Percentiles rank a stretch among this genome's conserved stretches.
Evolutionary conservation across 2,797 vertebrate species (phyloP).

Genomic region (Notamacropus eugenii): DNA sequence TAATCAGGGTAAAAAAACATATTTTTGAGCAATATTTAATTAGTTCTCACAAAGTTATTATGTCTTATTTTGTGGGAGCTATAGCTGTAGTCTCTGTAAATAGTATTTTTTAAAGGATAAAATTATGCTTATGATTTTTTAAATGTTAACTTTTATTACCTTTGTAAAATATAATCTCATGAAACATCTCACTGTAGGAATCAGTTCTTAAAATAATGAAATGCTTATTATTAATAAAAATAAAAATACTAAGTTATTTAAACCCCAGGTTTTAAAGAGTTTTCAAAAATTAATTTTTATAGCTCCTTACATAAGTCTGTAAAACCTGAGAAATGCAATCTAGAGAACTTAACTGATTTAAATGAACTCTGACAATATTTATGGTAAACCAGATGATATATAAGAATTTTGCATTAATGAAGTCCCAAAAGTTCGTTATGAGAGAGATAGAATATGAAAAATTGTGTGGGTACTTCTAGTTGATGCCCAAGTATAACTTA

Average conservation of each 20-base stretch:
- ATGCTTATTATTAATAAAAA: slow-evolving; percentile 45
- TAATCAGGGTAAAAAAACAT: background rate
- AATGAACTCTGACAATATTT: background rate
- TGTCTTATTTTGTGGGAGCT: slow-evolving; percentile 28
- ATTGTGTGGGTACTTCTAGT: background rate
- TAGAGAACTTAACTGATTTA: background rate
- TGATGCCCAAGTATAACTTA: background rate
- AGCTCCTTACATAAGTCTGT: background rate
- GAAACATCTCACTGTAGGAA: slow-evolving; percentile 34
- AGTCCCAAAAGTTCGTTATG: background rate
- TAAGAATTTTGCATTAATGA: background rate
- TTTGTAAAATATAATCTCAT: background rate
- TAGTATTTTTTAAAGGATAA: slow-evolving; percentile 31
- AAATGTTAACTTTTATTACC: slow-evolving; percentile 21
- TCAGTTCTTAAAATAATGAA: slow-evolving; percentile 34
- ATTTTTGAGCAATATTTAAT: slow-evolving; percentile 50
- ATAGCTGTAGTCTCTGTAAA: slow-evolving; percentile 18
- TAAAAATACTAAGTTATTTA: background rate
- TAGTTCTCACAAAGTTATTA: slow-evolving; percentile 1
- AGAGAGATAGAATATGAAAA: background rate
- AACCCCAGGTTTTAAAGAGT: background rate
- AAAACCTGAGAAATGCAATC: background rate
- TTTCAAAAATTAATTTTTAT: background rate
- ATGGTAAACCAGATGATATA: background rate
- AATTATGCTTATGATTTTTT: background rate